These are phyloP conservation scores for Conus ventricosus DNA, from an alignment of 1,140 invertebrate species.

Conservation along the genomic window DNA sequence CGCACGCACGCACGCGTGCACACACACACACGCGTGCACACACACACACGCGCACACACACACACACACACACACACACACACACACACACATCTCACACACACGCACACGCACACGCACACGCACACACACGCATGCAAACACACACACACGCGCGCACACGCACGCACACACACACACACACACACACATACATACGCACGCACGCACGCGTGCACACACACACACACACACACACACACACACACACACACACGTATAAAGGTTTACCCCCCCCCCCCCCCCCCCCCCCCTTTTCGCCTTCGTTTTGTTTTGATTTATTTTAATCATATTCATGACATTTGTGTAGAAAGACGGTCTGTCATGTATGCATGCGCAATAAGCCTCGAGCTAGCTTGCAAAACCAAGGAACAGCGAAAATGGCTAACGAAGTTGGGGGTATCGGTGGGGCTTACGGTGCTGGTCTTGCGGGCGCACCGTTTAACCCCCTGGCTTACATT, in stretches of 20 bases:
- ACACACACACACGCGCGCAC: background rate
- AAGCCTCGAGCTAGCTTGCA: background rate
- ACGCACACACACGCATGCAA: background rate
- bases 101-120: background rate
- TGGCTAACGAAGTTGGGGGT: conserved; percentile 32
- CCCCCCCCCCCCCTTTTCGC: too few species aligned
- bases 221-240: background rate
- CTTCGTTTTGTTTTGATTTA: background rate
- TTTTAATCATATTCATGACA: background rate
- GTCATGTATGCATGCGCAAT: conserved; percentile 27
- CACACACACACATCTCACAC: too few species aligned
- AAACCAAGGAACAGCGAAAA: conserved; percentile 24
- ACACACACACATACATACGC: background rate
- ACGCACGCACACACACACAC: background rate
- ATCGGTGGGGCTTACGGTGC: conserved; percentile 90
- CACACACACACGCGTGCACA: too few species aligned
- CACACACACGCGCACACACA: background rate
- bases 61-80: background rate
- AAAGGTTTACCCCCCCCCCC: background rate
- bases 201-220: background rate
- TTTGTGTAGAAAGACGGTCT: background rate
- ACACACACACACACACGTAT: background rate
- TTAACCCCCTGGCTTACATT: conserved; percentile 92
- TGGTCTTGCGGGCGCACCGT: conserved; percentile 92
- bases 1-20: too few species aligned